A percentile compares a stretch with the other conserved stretches of the same genome.
These are phyloP conservation scores for Pharmacophagus antenor DNA, from an alignment of 2,888 invertebrate genomes.

Conservation along the genomic window DNA sequence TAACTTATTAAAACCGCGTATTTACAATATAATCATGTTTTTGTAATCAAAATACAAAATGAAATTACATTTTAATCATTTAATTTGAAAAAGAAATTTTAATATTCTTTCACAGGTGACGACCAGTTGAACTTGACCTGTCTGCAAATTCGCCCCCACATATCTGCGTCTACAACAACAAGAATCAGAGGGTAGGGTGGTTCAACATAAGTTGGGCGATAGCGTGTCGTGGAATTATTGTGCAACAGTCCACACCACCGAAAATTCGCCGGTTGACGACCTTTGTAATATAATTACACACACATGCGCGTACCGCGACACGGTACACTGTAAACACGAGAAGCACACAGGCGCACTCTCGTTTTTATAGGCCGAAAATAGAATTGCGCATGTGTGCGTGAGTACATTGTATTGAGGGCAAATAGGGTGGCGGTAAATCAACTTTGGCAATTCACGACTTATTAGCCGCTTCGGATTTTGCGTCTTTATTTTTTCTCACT, in stretches of 20 bases:
- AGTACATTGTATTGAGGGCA: conserved; percentile 34
- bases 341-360: conserved; percentile 33
- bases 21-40: background rate
- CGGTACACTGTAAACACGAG: conserved; percentile 37
- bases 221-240: conserved; percentile 39
- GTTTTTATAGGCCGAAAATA: conserved; percentile 36
- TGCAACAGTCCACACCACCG: conserved; percentile 53
- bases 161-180: background rate
- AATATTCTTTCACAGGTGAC: conserved; percentile 8
- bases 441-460: conserved; percentile 28
- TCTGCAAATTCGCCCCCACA: background rate
- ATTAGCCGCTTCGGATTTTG: conserved; percentile 22
- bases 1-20: background rate
- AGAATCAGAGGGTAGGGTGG: conserved; percentile 23
- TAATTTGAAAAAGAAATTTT: conserved; percentile 16
- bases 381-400: conserved; percentile 35
- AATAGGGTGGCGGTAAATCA: conserved; percentile 32
- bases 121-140: conserved; percentile 21
- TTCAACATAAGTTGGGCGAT: conserved; percentile 22
- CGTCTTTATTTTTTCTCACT: background rate
- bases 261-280: conserved; percentile 53
- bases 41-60: conserved; percentile 1
- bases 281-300: conserved; percentile 41
- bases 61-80: background rate
- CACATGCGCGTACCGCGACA: conserved; percentile 34